Conservation (phyloP, 2,113 vertebrate species). For the Hippocampus zosterae region DNA sequence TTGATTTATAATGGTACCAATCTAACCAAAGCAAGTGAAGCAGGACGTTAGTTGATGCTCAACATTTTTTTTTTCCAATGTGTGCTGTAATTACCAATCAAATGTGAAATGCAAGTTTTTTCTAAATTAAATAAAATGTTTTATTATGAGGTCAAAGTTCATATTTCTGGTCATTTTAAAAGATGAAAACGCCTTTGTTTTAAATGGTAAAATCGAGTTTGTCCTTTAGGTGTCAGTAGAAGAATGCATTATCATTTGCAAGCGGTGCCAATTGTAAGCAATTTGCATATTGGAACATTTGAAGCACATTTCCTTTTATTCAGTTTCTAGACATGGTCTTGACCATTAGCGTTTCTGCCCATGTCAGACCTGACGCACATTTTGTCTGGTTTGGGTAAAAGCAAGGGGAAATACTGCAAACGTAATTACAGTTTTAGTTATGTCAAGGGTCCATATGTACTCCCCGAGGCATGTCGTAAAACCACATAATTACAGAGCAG, state of each 20-base stretch:
- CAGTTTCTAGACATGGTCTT: not conserved
- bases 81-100: constrained; percentile 55
- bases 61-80: constrained; percentile 31
- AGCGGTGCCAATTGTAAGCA: constrained; percentile 3
- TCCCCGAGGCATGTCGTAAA: constrained; percentile 59
- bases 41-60: constrained; percentile 34
- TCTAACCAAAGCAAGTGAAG: constrained; percentile 48
- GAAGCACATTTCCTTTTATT: constrained; percentile 15
- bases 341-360: constrained; percentile 26
- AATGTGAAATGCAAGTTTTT: constrained; percentile 63
- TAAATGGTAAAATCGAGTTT: constrained; percentile 40
- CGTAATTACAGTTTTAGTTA: constrained; percentile 66
- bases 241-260: constrained; percentile 23
- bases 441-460: constrained; percentile 57
- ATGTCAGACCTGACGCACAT: constrained; percentile 37
- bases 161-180: not conserved
- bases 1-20: constrained; percentile 42
- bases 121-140: constrained; percentile 45
- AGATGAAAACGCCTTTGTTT: not conserved
- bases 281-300: not conserved
- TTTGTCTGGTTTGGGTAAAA: constrained; percentile 57
- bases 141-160: constrained; percentile 33
- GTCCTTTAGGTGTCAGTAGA: constrained; percentile 74
- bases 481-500: constrained; percentile 68
- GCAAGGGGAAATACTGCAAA: constrained; percentile 43